These are phyloP conservation scores for Platycheirus rosarum DNA, from an alignment of 2,888 invertebrate genomes.

Conservation along the genomic window DNA sequence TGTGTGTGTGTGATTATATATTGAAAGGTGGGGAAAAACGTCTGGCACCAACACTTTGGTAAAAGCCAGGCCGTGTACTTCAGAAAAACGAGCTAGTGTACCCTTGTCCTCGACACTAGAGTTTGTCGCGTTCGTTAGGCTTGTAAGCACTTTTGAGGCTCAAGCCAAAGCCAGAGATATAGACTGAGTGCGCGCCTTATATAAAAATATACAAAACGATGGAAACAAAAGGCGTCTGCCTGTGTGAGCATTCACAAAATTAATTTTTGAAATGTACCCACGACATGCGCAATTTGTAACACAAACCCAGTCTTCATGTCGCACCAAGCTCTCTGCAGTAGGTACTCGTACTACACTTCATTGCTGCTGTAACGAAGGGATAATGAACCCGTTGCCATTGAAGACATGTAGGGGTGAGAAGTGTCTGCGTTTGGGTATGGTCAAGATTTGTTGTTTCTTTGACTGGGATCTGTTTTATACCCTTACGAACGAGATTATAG, in stretches of 20 bases:
- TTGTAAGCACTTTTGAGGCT: conserved; percentile 69
- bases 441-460: conserved; percentile 78
- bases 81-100: conserved; percentile 50
- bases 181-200: conserved; percentile 59
- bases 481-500: conserved; percentile 42
- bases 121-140: conserved; percentile 70
- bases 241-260: conserved; percentile 73
- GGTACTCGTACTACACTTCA: conserved; percentile 66
- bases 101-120: conserved; percentile 73
- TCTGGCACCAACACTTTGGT: conserved; percentile 66
- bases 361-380: conserved; percentile 73
- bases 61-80: conserved; percentile 42
- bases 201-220: conserved; percentile 57
- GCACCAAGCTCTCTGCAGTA: conserved; percentile 70
- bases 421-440: conserved; percentile 80
- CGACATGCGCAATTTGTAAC: conserved; percentile 83
- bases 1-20: too few relatives aligned
- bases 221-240: conserved; percentile 72
- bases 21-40: conserved; percentile 68
- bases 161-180: conserved; percentile 46
- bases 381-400: conserved; percentile 76
- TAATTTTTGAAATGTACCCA: conserved; percentile 74
- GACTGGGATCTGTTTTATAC: conserved; percentile 46
- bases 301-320: conserved; percentile 82
- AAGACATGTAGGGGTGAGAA: conserved; percentile 65